Evolutionary conservation across 2,113 vertebrate genomes (phyloP), one percentile per base, ranked within the genome.

Genomic region (Pachycephala philippinensis): DNA sequence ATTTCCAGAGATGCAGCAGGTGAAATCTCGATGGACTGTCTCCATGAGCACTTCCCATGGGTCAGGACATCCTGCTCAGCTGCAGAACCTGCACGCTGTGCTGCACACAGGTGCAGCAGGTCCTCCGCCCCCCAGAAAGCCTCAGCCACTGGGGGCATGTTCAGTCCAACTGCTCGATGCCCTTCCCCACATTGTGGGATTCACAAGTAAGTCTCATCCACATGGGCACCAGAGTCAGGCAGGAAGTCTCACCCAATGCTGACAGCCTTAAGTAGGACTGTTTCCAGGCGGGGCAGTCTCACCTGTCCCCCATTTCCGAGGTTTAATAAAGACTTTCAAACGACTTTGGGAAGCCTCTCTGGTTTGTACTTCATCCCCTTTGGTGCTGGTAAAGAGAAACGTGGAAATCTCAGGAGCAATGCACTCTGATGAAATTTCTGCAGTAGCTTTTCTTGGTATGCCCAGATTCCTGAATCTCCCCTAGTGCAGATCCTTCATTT

Each of bases 141-240:
- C 9, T 75, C 89, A 66, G 31, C 28, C 22, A 7, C 50, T 23
- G 39, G 3, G 3, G 9, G 9, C 17, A 30, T 0, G 0, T 35
- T 66, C 70, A 21, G 50, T 24, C 31, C 59, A 28, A 4, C 28
- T 24, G 19, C n/a, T 61, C 53, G 15, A 37, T 57, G 23, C 0
- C 1, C 42, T 53, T 83, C 61, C 60, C 35, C 44, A 50, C 50
- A n/a, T 0, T 1, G 2, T 19, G 56, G 39, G 40, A 44, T 49
- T 74, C 79, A 7, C 9, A 10, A 40, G 15, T 23, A 6, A 20
- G 5, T 53, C 35, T 54, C 3, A 0, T n/a, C 24, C 64, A 33
- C 0, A 0, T 6, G 28, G 20, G 42, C 40, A 47, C 23, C 74
- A 17, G 6, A 3, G 70, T 22, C 70, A 35, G 0, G 2, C 40